Percentiles rank a stretch among this genome's conserved stretches.
phyloP scores from a whole-genome alignment of 2,113 vertebrate genomes.

The Carlito syrichta region DNA sequence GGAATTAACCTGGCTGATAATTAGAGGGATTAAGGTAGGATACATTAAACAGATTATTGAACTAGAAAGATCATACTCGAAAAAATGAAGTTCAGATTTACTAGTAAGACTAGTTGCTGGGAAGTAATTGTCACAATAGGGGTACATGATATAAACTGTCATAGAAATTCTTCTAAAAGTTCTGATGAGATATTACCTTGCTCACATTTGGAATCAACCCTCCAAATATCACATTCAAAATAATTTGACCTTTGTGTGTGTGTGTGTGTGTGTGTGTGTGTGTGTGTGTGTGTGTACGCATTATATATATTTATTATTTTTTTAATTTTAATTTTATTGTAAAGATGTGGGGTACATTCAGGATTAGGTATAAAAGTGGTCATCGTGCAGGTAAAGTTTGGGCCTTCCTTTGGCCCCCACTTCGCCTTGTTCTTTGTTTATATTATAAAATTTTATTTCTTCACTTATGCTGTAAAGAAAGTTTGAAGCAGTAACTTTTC shows the following conservation, averaged over 20 bases:
- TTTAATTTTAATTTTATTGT: too few relatives aligned
- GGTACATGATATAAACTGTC: neutral
- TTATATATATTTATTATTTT: too few relatives aligned
- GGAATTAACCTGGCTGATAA: slow-evolving; percentile 3
- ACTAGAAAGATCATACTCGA: slow-evolving; percentile 4
- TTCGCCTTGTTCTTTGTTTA: slow-evolving; percentile 16
- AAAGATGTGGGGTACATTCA: too few relatives aligned
- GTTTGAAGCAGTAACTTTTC: slow-evolving; percentile 36
- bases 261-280: too few relatives aligned
- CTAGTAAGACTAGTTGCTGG: neutral
- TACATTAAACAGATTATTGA: slow-evolving; percentile 49
- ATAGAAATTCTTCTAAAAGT: slow-evolving; percentile 43
- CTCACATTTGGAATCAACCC: neutral
- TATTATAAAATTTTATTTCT: slow-evolving; percentile 39
- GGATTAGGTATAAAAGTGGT: too few relatives aligned
- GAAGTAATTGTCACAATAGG: neutral
- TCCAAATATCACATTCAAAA: slow-evolving; percentile 25
- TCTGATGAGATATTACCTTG: neutral
- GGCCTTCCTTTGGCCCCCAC: too few relatives aligned
- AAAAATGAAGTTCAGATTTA: slow-evolving; percentile 29
- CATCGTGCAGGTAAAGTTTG: too few relatives aligned
- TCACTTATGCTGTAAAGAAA: slow-evolving; percentile 21
- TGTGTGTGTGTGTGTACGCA: too few relatives aligned
- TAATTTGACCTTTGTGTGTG: slow-evolving; percentile 11
- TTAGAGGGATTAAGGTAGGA: neutral